Conservation (phyloP, 2,888 invertebrate species). For the Phengaris arion region DNA sequence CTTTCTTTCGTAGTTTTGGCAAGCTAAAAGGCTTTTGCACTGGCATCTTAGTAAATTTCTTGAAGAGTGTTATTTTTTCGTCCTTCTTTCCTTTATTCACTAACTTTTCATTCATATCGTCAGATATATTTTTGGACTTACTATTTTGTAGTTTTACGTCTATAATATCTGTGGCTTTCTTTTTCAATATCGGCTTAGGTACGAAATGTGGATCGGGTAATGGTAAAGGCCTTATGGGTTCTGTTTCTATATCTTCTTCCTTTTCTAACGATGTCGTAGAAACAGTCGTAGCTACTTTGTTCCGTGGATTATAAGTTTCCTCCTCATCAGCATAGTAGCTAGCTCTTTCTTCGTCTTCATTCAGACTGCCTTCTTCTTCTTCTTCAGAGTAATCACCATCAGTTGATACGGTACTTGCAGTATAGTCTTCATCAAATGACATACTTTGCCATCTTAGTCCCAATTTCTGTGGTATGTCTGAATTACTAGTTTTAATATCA, state of each 20-base stretch:
- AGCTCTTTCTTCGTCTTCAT: conserved; percentile 57
- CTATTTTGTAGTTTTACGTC: conserved; percentile 39
- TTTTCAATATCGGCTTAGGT: conserved; percentile 89
- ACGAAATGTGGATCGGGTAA: conserved; percentile 84
- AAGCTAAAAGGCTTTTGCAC: conserved; percentile 61
- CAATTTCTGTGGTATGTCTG: conserved; percentile 50
- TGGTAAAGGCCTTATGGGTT: conserved; percentile 81
- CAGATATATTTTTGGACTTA: conserved; percentile 41
- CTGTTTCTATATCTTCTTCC: conserved; percentile 77
- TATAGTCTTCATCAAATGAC: conserved; percentile 81
- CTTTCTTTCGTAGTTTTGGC: conserved; percentile 63
- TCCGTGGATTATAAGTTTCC: conserved; percentile 84
- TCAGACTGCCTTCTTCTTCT: conserved; percentile 54
- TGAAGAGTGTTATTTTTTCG: conserved; percentile 63
- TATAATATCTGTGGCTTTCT: conserved; percentile 63
- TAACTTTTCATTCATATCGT: conserved; percentile 47
- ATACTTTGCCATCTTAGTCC: conserved; percentile 69
- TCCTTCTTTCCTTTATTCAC: conserved; percentile 57
- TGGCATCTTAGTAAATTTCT: conserved; percentile 69
- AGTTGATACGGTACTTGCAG: conserved; percentile 81
- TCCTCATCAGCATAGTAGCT: conserved; percentile 75
- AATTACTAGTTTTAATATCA: not conserved
- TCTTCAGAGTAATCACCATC: conserved; percentile 67
- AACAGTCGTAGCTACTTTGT: conserved; percentile 62
- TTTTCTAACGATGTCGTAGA: conserved; percentile 57